These are phyloP conservation scores for Deilephila elpenor DNA, from an alignment of 2,888 invertebrate species.

Conservation along the genomic window DNA sequence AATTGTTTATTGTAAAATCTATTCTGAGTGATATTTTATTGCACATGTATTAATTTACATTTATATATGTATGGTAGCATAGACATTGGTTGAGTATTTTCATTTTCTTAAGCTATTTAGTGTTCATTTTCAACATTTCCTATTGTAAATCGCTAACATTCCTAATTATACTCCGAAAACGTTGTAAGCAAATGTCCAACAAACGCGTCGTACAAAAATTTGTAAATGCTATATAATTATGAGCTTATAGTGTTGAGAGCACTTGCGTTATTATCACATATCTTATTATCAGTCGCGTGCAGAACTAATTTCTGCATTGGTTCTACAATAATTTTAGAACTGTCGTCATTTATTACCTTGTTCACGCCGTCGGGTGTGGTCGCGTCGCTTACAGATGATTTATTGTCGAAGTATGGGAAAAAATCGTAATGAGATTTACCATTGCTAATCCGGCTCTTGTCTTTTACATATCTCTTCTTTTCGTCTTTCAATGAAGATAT, in stretches of 20 bases:
- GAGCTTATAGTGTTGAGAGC: slow-evolving; percentile 80
- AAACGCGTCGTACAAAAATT: slow-evolving; percentile 65
- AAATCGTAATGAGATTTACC: slow-evolving; percentile 77
- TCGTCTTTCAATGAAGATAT: slow-evolving; percentile 71
- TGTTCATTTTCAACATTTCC: slow-evolving; percentile 31
- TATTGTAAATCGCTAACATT: slow-evolving; percentile 44
- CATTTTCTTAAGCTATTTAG: slow-evolving; percentile 20
- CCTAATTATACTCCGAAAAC: slow-evolving; percentile 43
- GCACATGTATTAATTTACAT: background rate
- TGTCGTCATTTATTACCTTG: slow-evolving; percentile 60
- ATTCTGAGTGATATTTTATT: slow-evolving; percentile 6
- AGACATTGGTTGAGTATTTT: slow-evolving; percentile 18
- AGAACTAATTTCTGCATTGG: slow-evolving; percentile 82
- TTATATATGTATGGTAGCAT: slow-evolving; percentile 2
- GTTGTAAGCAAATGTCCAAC: slow-evolving; percentile 49
- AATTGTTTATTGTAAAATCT: background rate
- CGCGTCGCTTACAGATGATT: slow-evolving; percentile 45
- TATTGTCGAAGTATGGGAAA: slow-evolving; percentile 80
- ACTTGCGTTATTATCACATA: slow-evolving; percentile 82
- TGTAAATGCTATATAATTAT: slow-evolving; percentile 72
- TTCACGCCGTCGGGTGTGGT: slow-evolving; percentile 37
- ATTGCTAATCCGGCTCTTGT: slow-evolving; percentile 67
- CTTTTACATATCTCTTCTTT: slow-evolving; percentile 63
- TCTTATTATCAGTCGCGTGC: slow-evolving; percentile 83
- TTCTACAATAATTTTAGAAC: slow-evolving; percentile 80